Evolutionary conservation across 2,113 vertebrate genomes (phyloP), one percentile per base, ranked within the genome.

Genomic region (Ornithorhynchus anatinus): DNA sequence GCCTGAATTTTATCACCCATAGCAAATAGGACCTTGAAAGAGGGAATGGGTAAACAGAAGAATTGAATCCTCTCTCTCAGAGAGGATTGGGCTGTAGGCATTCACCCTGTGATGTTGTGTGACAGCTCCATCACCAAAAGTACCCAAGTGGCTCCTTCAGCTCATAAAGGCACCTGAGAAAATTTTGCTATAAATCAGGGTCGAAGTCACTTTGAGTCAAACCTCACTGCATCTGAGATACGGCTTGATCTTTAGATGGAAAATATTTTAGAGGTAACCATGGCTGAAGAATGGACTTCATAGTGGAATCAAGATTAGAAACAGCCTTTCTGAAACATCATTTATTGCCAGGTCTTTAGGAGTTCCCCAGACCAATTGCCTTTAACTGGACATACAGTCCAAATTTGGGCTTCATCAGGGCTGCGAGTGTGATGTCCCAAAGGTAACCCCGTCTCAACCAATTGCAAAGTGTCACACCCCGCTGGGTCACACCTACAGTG

Each of bases 1-100:
- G 35, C 31, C 1, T 72, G 32, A 81, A 79, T 84, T 88, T 88
- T 85, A 79, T 83, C 50, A 76, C 54, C 31, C 54, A 67, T 73
- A 81, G 74, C 75, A 89, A 69, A 80, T 8, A 79, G 4, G 27
- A 5, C 45, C 73, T 73, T 85, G 65, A 53, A 47, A 79, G 68
- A 59, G 70, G 59, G 17, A 79, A 84, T 33, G 80, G 60, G 71
- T 72, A 87, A 84, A 60, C 3, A 32, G 5, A 6, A 68, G 15
- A 72, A 80, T 8, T 27, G 48, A 75, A 69, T 48, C 39, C 62
- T 8, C 15, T 58, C 67, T 60, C 10, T 47, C 5, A 61, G 19
- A 15, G 16, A 12, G 29, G 64, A 4, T 0, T 54, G 32, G 33
- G 44, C 29, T 31, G 3, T 16, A 40, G 36, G 12, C 16, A 44